Base-by-base conservation (phyloP, 2,888 invertebrate species). In the Chelonus formosanus region DNA sequence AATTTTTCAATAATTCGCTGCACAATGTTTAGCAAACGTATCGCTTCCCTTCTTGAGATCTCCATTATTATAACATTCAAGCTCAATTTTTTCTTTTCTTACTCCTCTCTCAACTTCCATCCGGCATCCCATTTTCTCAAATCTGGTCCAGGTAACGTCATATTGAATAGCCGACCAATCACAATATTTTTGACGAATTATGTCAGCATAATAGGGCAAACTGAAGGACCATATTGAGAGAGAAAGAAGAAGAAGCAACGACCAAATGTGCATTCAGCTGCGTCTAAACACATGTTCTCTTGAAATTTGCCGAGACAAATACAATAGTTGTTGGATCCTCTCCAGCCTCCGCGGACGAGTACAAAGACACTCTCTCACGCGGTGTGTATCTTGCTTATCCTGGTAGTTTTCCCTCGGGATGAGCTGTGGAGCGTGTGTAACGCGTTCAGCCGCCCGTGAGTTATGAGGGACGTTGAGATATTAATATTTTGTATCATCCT, bases 401-500 rank as follows among this genome's bases (percentile, higher is more conserved):
- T 45, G 59, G 58, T 35, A 67, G 69, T 67, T 76, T 74, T 82
- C 82, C 84, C 83, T 76, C 77, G 80, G 82, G 82, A 81, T 71
- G 74, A 71, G 74, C 80, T 76, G 72, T 77, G 75, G 78, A 81
- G 83, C 84, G 83, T 83, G 77, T 79, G 83, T 83, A 84, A 83
- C 82, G 76, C 76, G 83, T 71, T 75, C 83, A 84, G 67, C 81
- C 81, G 77, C 71, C 82, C 80, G 82, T 84, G 82, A 84, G 81
- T 84, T 84, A 84, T 84, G 84, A 82, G 83, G 82, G 82, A 82
- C 75, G 71, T 70, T 58, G 75, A 76, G 81, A 84, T 84, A 84
- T 84, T 84, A 84, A 84, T 84, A 84, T 84, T 84, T 83, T 81
- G 84, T 84, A 84, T 84, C 84, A 84, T 84, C 84, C 81, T 82